These are phyloP conservation scores for Caloenas nicobarica DNA, from an alignment of 2,113 vertebrate species.

Conservation along the genomic window DNA sequence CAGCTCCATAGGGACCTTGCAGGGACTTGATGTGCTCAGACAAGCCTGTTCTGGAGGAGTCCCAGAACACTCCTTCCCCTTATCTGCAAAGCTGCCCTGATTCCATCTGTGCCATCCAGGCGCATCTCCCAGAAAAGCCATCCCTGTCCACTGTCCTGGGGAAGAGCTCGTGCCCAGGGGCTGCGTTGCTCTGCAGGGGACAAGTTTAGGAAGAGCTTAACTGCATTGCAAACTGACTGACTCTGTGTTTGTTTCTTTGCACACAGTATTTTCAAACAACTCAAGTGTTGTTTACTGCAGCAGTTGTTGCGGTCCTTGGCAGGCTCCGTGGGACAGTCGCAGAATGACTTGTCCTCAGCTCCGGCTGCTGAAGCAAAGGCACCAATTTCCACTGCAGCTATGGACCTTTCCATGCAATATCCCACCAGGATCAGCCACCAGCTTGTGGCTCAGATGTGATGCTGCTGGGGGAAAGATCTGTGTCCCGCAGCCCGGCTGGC, in stretches of 20 bases:
- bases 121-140: neutral
- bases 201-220: neutral
- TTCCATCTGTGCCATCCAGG: neutral
- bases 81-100: neutral
- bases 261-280: neutral
- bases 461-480: neutral
- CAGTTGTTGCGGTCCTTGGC: neutral
- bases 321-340: accelerated
- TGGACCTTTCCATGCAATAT: neutral
- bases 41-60: neutral
- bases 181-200: accelerated
- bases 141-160: neutral
- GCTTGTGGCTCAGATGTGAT: neutral
- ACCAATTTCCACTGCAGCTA: neutral
- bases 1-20: neutral
- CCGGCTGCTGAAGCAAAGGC: neutral
- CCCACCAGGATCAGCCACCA: neutral
- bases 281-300: neutral
- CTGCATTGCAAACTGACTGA: neutral
- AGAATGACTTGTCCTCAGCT: neutral
- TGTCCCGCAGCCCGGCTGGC: neutral
- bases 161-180: accelerated
- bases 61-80: neutral
- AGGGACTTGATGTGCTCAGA: neutral
- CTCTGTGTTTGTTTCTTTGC: neutral